A percentile compares a stretch with the other conserved stretches of the same genome.
Conservation (phyloP, 2,113 vertebrate species). For the Stomatorhinus ivindoensis region DNA sequence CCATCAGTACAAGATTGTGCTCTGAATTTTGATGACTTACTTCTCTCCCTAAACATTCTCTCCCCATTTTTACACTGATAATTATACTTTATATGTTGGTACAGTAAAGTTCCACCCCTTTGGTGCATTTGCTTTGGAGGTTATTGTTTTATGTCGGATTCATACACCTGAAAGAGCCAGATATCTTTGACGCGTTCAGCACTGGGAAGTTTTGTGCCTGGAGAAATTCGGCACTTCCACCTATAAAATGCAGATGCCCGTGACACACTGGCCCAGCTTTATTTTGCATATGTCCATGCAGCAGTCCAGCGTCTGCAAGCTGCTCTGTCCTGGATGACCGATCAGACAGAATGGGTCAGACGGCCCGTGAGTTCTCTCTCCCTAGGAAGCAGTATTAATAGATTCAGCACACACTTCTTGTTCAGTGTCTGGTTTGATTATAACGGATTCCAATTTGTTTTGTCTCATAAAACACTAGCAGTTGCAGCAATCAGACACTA, state of each 20-base stretch:
- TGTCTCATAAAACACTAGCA: not conserved
- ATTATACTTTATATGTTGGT: not conserved
- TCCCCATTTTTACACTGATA: not conserved
- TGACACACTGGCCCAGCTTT: not conserved
- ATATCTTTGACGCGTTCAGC: not conserved
- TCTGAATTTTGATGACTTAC: not conserved
- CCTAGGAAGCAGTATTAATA: not conserved
- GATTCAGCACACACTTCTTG: not conserved
- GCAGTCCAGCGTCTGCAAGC: not conserved
- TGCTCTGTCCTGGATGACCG: not conserved
- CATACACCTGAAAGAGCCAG: not conserved
- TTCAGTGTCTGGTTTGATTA: not conserved
- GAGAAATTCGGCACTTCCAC: not conserved
- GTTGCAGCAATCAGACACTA: not conserved
- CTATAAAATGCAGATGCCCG: not conserved
- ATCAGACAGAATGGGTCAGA: not conserved
- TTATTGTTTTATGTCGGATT: not conserved
- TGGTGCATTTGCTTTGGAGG: not conserved
- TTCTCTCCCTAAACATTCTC: not conserved
- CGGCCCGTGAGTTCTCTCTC: not conserved
- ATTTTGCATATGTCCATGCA: not conserved
- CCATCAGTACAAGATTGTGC: not conserved
- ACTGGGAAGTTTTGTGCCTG: not conserved
- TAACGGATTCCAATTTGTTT: not conserved
- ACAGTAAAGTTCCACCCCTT: not conserved